Percentiles rank a stretch among this genome's conserved stretches.
These are phyloP conservation scores for Ormyrus rosae DNA, from an alignment of 2,888 invertebrate species.

Conservation along the genomic window DNA sequence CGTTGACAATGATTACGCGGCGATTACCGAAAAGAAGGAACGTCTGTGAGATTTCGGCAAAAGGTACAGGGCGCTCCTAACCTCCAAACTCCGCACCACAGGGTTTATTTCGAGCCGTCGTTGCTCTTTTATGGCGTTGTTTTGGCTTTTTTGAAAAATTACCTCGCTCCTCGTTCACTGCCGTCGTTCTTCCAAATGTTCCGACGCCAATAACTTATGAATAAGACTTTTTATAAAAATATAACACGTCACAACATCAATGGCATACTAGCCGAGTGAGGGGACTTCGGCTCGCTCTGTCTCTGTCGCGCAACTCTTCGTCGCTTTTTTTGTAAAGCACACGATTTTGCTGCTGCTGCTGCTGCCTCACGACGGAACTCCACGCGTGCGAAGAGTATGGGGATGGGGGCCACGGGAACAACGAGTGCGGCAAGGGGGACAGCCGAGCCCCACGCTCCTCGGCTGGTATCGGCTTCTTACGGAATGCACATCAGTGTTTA, in stretches of 20 bases:
- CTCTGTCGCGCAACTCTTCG: constrained; percentile 3
- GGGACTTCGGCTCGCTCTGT: constrained; percentile 4
- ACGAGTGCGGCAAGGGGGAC: too few relatives aligned
- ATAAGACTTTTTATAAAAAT: constrained; percentile 63
- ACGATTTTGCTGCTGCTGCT: too few relatives aligned
- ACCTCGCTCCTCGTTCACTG: constrained; percentile 52
- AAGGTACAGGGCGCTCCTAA: constrained; percentile 12
- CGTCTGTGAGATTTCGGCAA: not conserved
- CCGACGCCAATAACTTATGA: constrained; percentile 45
- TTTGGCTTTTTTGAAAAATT: not conserved
- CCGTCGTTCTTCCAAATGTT: constrained; percentile 51
- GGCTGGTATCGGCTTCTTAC: too few relatives aligned
- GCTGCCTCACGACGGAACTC: too few relatives aligned
- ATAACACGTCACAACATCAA: constrained; percentile 73
- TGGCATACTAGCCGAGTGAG: constrained; percentile 58
- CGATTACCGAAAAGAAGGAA: not conserved
- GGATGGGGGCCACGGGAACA: too few relatives aligned
- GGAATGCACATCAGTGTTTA: too few relatives aligned
- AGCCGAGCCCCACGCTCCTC: too few relatives aligned
- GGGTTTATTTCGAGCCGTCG: not conserved
- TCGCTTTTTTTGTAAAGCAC: constrained; percentile 4
- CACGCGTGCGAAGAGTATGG: too few relatives aligned
- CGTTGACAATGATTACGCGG: not conserved
- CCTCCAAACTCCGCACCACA: constrained; percentile 17
- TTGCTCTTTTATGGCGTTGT: not conserved